phyloP scores from a whole-genome alignment of 2,888 invertebrate species.

The Erpobdella octoculata region DNA sequence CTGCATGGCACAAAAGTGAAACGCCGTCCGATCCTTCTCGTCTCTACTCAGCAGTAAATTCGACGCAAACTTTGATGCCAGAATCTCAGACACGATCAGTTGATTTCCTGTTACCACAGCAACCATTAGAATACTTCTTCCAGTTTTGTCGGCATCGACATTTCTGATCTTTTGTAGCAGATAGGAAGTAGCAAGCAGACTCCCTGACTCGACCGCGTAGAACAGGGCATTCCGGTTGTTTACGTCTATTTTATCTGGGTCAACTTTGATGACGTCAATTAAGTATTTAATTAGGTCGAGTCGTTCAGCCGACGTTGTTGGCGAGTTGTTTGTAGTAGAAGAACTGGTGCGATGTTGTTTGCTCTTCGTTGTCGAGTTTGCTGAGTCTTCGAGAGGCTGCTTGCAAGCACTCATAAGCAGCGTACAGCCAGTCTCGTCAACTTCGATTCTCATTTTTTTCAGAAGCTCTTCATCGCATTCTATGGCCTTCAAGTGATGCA shows the following conservation, averaged over 20 bases:
- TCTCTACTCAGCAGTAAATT: conserved; percentile 31
- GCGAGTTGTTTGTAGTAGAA: not conserved
- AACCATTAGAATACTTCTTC: conserved; percentile 33
- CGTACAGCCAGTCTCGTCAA: conserved; percentile 32
- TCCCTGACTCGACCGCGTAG: conserved; percentile 36
- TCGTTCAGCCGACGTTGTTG: not conserved
- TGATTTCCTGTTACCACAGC: conserved; percentile 34
- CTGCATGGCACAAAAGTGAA: conserved; percentile 36
- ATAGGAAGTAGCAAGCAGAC: conserved; percentile 30
- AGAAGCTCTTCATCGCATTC: not conserved
- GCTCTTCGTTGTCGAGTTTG: not conserved
- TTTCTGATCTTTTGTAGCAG: conserved; percentile 31
- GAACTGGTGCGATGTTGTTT: not conserved
- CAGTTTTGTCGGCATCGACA: conserved; percentile 30
- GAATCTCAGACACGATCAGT: conserved; percentile 32
- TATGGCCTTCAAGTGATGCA: conserved; percentile 20
- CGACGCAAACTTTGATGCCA: conserved; percentile 32
- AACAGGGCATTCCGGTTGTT: conserved; percentile 34
- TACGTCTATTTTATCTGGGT: conserved; percentile 30
- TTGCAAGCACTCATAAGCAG: conserved; percentile 37
- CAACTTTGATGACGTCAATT: conserved; percentile 34
- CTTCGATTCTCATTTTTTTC: not conserved
- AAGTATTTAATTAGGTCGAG: conserved; percentile 35
- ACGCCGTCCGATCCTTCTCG: conserved; percentile 32
- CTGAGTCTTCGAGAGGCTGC: conserved; percentile 4